Percentiles rank a stretch among this genome's conserved stretches.
phyloP scores from a whole-genome alignment of 64 coral and sea anemone genomes.

The Stylophora pistillata region DNA sequence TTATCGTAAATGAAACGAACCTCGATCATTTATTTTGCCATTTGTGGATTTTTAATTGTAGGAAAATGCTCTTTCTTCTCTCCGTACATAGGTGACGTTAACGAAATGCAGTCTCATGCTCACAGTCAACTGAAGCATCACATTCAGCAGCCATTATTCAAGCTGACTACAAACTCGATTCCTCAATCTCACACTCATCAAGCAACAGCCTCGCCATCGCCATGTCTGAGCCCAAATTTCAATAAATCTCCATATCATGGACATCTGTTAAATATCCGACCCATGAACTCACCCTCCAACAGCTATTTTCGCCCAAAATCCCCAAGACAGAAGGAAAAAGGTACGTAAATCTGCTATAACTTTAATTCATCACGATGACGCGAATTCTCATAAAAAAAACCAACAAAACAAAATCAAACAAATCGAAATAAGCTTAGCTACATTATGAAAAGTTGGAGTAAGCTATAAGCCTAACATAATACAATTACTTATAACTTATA shows the following conservation, averaged over 20 bases:
- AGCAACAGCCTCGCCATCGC: constrained; percentile 31
- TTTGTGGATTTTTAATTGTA: not conserved
- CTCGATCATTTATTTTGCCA: not conserved
- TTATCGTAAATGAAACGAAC: not conserved
- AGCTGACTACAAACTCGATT: constrained; percentile 69
- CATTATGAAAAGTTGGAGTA: no score
- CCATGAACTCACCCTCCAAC: constrained; percentile 63
- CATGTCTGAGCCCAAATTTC: constrained; percentile 34
- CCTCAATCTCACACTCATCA: constrained; percentile 55
- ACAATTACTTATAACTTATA: no score
- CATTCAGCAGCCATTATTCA: constrained; percentile 96
- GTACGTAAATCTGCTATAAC: not conserved
- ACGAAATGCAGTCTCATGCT: constrained; percentile 59
- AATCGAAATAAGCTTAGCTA: no score
- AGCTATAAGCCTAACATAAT: no score
- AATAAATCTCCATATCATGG: constrained; percentile 54
- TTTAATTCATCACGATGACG: not conserved
- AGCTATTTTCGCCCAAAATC: constrained; percentile 62
- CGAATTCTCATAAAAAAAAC: no score
- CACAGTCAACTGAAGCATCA: constrained; percentile 70
- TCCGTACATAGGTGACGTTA: constrained; percentile 3
- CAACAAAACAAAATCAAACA: no score
- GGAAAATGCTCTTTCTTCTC: constrained; percentile 1
- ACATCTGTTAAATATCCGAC: constrained; percentile 64
- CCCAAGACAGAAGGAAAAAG: constrained; percentile 87